Conservation (phyloP, 2,113 vertebrate genomes). For the Pangasianodon gigas region DNA sequence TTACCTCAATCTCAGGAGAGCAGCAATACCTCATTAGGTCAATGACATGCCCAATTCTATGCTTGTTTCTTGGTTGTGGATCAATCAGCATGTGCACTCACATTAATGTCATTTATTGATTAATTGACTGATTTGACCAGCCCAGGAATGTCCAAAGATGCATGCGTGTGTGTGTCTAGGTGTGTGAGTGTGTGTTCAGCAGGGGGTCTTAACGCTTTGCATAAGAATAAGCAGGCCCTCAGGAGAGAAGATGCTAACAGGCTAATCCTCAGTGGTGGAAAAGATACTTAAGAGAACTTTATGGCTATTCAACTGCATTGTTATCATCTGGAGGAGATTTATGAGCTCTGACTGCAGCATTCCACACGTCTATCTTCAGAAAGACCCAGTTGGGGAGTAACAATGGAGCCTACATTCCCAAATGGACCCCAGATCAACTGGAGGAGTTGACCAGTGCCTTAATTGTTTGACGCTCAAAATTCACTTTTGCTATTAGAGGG, state of each 20-base stretch:
- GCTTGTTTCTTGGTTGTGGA: slow-evolving; percentile 18
- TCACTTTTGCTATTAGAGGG: not conserved
- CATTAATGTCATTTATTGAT: slow-evolving; percentile 57
- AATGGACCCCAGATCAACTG: not conserved
- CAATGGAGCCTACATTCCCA: slow-evolving; percentile 54
- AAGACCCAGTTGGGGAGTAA: slow-evolving; percentile 62
- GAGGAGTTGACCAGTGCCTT: not conserved
- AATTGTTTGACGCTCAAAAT: slow-evolving; percentile 10
- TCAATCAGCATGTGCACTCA: slow-evolving; percentile 16
- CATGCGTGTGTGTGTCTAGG: not conserved
- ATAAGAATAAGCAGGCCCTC: slow-evolving; percentile 63
- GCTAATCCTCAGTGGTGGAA: slow-evolving; percentile 69
- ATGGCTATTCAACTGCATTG: slow-evolving; percentile 69
- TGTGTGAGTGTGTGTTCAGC: slow-evolving; percentile 49
- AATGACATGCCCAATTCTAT: slow-evolving; percentile 42
- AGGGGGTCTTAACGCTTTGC: slow-evolving; percentile 58
- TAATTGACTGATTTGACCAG: slow-evolving; percentile 54
- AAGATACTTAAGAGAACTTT: slow-evolving; percentile 70
- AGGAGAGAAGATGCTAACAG: slow-evolving; percentile 61
- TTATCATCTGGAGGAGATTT: slow-evolving; percentile 73
- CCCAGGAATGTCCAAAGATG: slow-evolving; percentile 42
- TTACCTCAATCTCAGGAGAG: slow-evolving; percentile 43
- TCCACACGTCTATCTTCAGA: slow-evolving; percentile 69
- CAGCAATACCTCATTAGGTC: slow-evolving; percentile 34
- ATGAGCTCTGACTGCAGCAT: slow-evolving; percentile 69